phyloP scores from a whole-genome alignment of 2,888 invertebrate genomes.

The Nasonovia ribisnigri region DNA sequence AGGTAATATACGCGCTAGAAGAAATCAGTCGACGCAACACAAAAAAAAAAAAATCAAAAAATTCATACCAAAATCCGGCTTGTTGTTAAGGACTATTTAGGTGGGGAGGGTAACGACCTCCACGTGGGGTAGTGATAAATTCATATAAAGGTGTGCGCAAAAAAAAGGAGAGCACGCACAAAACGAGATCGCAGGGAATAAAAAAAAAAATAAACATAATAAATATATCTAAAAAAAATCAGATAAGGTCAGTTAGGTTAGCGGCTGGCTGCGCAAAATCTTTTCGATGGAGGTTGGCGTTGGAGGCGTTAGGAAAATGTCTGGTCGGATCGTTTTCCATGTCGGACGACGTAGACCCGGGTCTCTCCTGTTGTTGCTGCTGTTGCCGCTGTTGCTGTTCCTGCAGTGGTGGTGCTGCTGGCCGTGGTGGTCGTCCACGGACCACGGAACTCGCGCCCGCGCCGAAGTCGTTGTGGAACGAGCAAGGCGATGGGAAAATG shows the following conservation, averaged over 20 bases:
- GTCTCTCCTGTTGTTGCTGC: background rate
- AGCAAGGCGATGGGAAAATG: constrained; percentile 54
- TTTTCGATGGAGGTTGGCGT: background rate
- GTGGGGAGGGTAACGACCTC: background rate
- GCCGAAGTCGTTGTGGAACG: constrained; percentile 53
- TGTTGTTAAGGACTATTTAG: background rate
- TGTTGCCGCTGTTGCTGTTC: constrained; percentile 18
- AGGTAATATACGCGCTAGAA: background rate
- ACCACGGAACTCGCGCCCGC: background rate
- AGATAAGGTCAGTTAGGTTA: background rate
- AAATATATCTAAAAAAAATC: background rate
- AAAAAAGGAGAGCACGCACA: background rate
- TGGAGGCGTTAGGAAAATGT: constrained; percentile 55
- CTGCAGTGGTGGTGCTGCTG: constrained; percentile 13
- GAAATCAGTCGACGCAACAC: background rate
- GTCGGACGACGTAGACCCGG: constrained; percentile 48
- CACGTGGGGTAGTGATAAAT: background rate
- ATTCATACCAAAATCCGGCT: background rate
- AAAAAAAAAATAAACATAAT: background rate
- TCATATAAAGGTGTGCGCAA: background rate
- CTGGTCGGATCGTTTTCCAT: constrained; percentile 42
- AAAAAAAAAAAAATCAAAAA: too few relatives aligned
- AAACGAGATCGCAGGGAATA: background rate
- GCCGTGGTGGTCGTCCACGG: background rate
- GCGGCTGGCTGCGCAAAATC: background rate